Base-by-base conservation (phyloP, 2,888 invertebrate genomes). In the Lithophane ornitopus region DNA sequence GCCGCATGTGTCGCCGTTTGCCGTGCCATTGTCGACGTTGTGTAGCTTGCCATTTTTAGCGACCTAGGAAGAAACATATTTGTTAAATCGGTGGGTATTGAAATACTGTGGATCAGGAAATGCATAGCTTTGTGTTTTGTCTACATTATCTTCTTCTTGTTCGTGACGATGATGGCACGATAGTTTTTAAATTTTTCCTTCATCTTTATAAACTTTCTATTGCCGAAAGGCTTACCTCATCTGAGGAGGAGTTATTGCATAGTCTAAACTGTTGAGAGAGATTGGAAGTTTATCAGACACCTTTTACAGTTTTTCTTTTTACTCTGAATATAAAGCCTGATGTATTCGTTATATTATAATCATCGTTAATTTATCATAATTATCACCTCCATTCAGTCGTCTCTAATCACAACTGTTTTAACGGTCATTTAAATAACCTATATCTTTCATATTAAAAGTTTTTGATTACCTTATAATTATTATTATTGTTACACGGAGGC, bases 21-120 rank as follows among this genome's bases (percentile, higher is more conserved):
- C 85, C 2, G 87, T 89, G 3, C 91, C 92, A 46, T 94, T 93
- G 0, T 89, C 91, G 2, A 95, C 92, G 0, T 93, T 81, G 14
- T 94, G 94, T 0, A 95, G 89, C 58, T 93, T 93, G 54, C 96
- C 96, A 85, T 96, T 95, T 85, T 95, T 96, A 9, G 94, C 88
- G 74, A 96, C 94, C 96, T 96, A 91, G 0, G 90, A 90, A 28
- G 19, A 22, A 70, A 56, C 14, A 12, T 52, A 39, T 79, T 22
- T 26, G 14, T 14, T 16, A 9, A 22, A 22, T 44, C 12, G 14
- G 3, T 4, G 7, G 14, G 4, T 41, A 28, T 39, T 70, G 26
- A 26, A 41, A 58, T 22, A 49, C 22, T 22, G 22, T 49, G 19
- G 16, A 49, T 9, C 3, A 41, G 8, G 0, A 59, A 58, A 68